A percentile compares a stretch with the other conserved stretches of the same genome.
phyloP scores from a whole-genome alignment of 37 sponge, comb jelly and placozoan genomes.

The Eunapius fragilis region DNA sequence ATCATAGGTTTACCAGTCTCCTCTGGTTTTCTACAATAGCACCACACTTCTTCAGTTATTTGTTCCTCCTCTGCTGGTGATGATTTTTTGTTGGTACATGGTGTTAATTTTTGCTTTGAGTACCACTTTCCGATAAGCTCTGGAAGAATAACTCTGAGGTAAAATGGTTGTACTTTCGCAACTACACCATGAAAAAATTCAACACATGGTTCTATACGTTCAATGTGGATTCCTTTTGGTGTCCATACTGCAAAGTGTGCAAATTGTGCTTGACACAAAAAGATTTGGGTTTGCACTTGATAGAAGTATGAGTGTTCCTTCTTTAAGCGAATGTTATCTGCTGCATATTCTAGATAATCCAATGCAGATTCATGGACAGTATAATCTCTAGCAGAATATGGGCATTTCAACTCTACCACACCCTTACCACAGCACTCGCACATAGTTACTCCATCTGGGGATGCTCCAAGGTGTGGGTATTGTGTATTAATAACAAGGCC shows the following conservation, averaged over 20 bases:
- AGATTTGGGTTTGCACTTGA: background rate
- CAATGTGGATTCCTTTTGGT: background rate
- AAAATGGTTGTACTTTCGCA: background rate
- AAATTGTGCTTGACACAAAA: background rate
- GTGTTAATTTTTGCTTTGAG: no score
- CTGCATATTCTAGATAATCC: background rate
- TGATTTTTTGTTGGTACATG: no score
- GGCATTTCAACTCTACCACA: background rate
- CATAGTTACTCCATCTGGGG: conserved; percentile 34
- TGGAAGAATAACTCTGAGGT: background rate
- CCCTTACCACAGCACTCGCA: conserved; percentile 40
- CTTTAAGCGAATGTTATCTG: background rate
- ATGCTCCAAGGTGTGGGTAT: conserved; percentile 27
- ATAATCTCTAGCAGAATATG: background rate
- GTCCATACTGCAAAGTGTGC: background rate
- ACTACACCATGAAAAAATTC: background rate
- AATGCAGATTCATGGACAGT: background rate
- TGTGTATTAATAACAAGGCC: background rate
- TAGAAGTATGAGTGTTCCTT: background rate
- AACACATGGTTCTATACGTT: background rate
- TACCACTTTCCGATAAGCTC: no score
- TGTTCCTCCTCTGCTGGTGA: no score
- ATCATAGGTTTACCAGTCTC: conserved; percentile 39
- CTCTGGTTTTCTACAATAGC: conserved; percentile 25
- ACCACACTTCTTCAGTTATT: conserved; percentile 23